Evolutionary conservation across 2,113 vertebrate species (phyloP).

Genomic region (Pygathrix nemaeus): DNA sequence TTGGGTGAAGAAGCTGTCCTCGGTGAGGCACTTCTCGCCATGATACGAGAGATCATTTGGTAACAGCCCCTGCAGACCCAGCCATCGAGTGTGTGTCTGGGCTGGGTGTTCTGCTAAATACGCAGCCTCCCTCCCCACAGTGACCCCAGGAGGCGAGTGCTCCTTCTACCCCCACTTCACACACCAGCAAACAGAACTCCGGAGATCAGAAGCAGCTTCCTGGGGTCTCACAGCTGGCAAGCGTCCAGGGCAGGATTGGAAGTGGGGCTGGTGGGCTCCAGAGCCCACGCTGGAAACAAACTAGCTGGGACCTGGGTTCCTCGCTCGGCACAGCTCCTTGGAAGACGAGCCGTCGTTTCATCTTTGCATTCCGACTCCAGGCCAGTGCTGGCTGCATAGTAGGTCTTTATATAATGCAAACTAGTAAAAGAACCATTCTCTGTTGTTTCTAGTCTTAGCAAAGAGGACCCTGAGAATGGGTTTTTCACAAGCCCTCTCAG

Average conservation of each 20-base stretch:
- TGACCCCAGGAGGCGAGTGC: rapidly evolving
- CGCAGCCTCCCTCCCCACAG: rapidly evolving
- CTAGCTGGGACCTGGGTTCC: background rate
- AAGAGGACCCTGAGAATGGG: rapidly evolving
- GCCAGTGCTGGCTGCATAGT: rapidly evolving
- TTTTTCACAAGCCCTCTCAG: background rate
- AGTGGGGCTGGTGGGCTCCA: rapidly evolving
- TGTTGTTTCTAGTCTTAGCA: rapidly evolving
- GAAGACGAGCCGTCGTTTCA: rapidly evolving
- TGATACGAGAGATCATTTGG: rapidly evolving
- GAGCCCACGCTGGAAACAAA: rapidly evolving
- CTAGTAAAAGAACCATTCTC: rapidly evolving
- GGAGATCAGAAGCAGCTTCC: too few species aligned
- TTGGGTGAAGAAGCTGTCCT: background rate
- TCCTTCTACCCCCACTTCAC: too few species aligned
- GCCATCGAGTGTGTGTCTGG: background rate
- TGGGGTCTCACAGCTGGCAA: rapidly evolving
- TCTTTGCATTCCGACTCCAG: rapidly evolving
- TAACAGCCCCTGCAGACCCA: rapidly evolving
- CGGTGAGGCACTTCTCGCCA: rapidly evolving
- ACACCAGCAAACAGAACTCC: rapidly evolving
- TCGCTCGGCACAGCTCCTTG: background rate
- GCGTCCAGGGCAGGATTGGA: rapidly evolving
- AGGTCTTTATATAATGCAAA: rapidly evolving
- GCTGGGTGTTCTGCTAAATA: too few species aligned